These are phyloP conservation scores for Aegotheles bennettii DNA, from an alignment of 2,113 vertebrate genomes.

Conservation along the genomic window DNA sequence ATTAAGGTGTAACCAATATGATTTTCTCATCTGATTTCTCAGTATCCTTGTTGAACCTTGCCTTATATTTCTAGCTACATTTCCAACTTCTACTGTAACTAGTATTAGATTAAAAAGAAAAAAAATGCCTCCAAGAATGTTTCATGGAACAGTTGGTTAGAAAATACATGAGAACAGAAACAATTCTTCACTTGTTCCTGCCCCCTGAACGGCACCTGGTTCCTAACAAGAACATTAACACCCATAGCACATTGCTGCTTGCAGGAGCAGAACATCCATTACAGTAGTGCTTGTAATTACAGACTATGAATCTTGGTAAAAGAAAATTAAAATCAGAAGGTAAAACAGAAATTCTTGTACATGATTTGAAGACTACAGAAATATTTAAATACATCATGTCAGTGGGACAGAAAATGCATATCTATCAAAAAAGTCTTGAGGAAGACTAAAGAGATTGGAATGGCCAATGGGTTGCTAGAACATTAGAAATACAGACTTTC, in stretches of 20 bases:
- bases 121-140: background rate
- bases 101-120: background rate
- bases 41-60: background rate
- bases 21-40: background rate
- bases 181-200: background rate
- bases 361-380: background rate
- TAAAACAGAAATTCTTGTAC: background rate
- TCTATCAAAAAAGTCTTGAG: background rate
- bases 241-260: background rate
- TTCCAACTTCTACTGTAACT: background rate
- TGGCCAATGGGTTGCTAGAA: background rate
- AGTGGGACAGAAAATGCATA: background rate
- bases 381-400: background rate
- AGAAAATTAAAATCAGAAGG: background rate
- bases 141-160: background rate
- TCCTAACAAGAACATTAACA: background rate
- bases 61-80: background rate
- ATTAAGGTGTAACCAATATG: background rate
- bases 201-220: background rate
- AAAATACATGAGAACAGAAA: background rate
- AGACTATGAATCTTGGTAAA: background rate
- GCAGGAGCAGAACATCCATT: background rate
- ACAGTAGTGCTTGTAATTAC: background rate
- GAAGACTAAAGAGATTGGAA: background rate
- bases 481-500: background rate